Conservation (phyloP, 2,797 vertebrate species). For the Sitta carolinensis region DNA sequence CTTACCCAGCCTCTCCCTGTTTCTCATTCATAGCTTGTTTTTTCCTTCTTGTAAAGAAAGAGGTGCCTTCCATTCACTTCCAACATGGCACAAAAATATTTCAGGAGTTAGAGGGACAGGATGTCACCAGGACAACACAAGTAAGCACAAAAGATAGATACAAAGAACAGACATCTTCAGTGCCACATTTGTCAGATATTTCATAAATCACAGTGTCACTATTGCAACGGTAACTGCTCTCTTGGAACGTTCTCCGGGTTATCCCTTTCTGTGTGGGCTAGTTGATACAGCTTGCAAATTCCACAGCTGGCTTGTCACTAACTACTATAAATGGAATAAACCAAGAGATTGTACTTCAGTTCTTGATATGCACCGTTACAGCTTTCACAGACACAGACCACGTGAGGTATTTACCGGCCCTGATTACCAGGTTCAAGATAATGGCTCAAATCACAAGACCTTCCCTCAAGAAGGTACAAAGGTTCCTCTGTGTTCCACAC, state of each 20-base stretch:
- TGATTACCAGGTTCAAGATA: not conserved
- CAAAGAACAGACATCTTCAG: conserved; percentile 71
- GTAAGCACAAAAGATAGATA: conserved; percentile 72
- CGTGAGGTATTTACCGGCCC: not conserved
- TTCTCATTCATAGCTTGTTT: conserved; percentile 67
- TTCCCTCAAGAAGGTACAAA: not conserved
- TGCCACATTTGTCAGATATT: conserved; percentile 64
- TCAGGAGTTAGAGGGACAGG: conserved; percentile 48
- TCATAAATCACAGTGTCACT: conserved; percentile 74
- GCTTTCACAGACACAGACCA: not conserved
- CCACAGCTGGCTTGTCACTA: conserved; percentile 70
- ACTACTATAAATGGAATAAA: conserved; percentile 65
- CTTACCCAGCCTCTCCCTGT: conserved; percentile 26
- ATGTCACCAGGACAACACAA: conserved; percentile 67
- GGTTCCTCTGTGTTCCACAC: not conserved
- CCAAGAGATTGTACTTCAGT: conserved; percentile 7
- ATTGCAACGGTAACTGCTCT: conserved; percentile 62
- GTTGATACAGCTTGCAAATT: conserved; percentile 58
- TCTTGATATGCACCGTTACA: not conserved
- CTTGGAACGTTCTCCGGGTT: conserved; percentile 31
- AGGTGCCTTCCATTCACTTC: conserved; percentile 25
- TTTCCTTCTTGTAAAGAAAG: conserved; percentile 21
- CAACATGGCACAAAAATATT: conserved; percentile 54
- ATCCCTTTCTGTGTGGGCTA: conserved; percentile 10
- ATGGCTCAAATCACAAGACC: not conserved